Evolutionary conservation across 2,888 invertebrate genomes (phyloP), one percentile per base, ranked within the genome.

Genomic region (Teleogryllus oceanicus): DNA sequence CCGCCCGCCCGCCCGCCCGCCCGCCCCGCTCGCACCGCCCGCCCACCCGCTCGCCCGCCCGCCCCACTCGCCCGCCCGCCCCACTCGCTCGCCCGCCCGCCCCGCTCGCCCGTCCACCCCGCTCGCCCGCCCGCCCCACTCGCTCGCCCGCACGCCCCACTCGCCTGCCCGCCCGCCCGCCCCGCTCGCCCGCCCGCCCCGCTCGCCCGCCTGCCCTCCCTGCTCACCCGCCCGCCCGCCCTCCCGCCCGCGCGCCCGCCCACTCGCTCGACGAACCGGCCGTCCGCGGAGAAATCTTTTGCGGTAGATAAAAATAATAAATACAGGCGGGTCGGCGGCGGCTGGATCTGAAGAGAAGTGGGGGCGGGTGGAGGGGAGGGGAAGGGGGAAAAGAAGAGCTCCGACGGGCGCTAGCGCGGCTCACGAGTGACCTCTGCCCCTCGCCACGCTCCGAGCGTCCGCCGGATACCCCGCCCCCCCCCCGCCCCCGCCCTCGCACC

Each of bases 371-470:
- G 13, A 62, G n/a, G 62, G 62, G 62, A 62, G 62, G n/a, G 62
- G 62, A 2, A 24, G 62, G 62, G 74, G 62, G n/a, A 49, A 49
- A 79, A 76, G 76, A 76, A 79, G 51, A 77, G 49, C 21, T 49
- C 62, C 51, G 79, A 21, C 79, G 76, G 79, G 77, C 77, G 77
- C 80, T 77, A 77, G 80, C 74, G 62, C 78, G 79, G 77, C 78
- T 80, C 78, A 80, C 79, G 78, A 74, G 74, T 50, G 79, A 62
- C 62, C 62, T 62, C 62, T 62, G n/a, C 13, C 62, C 62, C 62
- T 0, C 62, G 80, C 79, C 80, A 80, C 80, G 80, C 80, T 80
- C 75, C 80, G 24, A 80, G 77, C 79, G 75, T 37, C 78, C 16
- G 21, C 76, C 77, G 49, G 50, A 49, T 74, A 62, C 21, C 79